Percentiles rank a stretch among this genome's conserved stretches.
phyloP scores from a whole-genome alignment of 2,113 vertebrate species.

The Bujurquina vittata region DNA sequence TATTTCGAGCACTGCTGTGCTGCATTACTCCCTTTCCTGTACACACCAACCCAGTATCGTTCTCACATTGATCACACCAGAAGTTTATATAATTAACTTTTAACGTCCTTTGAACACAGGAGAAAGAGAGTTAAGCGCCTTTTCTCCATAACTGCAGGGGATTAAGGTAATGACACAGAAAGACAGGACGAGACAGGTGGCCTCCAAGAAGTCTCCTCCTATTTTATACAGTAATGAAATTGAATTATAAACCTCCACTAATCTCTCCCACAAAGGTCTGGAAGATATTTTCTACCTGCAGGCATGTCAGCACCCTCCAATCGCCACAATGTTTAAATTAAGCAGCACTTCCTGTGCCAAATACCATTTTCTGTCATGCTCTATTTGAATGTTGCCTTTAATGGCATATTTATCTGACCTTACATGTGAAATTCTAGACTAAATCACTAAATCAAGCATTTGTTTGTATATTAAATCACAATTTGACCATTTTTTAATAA shows the following conservation, averaged over 20 bases:
- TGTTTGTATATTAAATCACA: not conserved
- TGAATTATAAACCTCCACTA: slow-evolving; percentile 70
- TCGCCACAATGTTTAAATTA: slow-evolving; percentile 5
- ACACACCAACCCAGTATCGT: not conserved
- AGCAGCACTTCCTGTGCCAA: not conserved
- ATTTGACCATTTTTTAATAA: not conserved
- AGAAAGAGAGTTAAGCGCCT: slow-evolving; percentile 46
- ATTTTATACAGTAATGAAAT: slow-evolving; percentile 71
- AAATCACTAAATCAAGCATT: not conserved
- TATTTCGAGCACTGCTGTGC: slow-evolving; percentile 40
- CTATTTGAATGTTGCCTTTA: not conserved
- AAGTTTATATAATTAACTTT: slow-evolving; percentile 69
- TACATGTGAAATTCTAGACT: not conserved
- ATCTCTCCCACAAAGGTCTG: slow-evolving; percentile 66
- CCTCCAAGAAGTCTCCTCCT: slow-evolving; percentile 52
- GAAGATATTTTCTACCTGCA: slow-evolving; percentile 49
- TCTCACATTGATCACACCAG: slow-evolving; percentile 37
- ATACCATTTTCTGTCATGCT: not conserved
- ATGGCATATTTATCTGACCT: not conserved
- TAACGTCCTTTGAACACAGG: slow-evolving; percentile 48
- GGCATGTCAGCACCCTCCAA: slow-evolving; percentile 29
- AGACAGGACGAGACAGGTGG: slow-evolving; percentile 64
- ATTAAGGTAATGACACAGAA: slow-evolving; percentile 73
- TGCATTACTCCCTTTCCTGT: slow-evolving; percentile 1
- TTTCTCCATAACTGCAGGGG: slow-evolving; percentile 50